Base-by-base conservation (phyloP, 2,797 vertebrate species). In the Rallus crepitans region DNA sequence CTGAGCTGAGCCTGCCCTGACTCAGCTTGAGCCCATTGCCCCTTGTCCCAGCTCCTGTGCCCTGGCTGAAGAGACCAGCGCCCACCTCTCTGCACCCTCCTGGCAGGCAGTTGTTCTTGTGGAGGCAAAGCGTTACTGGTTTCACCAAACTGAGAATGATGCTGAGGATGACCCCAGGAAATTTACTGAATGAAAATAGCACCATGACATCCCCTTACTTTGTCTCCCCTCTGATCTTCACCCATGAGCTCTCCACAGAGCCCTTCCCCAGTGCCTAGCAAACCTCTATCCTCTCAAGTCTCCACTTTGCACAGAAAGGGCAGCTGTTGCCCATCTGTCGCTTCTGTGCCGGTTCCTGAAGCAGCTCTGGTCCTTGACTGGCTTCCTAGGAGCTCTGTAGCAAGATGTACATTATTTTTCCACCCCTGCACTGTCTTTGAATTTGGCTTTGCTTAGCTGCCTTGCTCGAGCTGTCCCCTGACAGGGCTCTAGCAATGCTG, bases 301-400 rank as follows among this genome's bases (percentile, higher is more conserved):
- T 87, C 9, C 7, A 5, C 19, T 27, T 69, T 37, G 82, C 45
- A 17, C 16, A 33, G 71, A 20, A 60, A 8, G 35, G 12, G 45
- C 65, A 72, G 40, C 63, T 20, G 1, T 5, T 57, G 57, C 33
- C 53, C 7, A 3, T 45, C 39, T 0, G 0, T 33, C 20, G 15
- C 57, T 82, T 73, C 52, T 13, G 53, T 27, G 20, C 20, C 11
- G 23, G 0, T 40, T 65, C 18, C 37, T 33, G 15, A 45, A 40
- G 71, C 8, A 12, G 7, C 33, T 63, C 42, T 3, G 4, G 18
- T 83, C 48, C 55, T 24, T 37, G 28, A 5, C 12, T 60, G 37
- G 6, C 39, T 76, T 79, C 69, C 18, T 33, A 37, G 61, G 63
- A 64, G 30, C 6, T 57, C 31, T 68, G 7, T 39, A 7, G 37